A percentile compares a stretch with the other conserved stretches of the same genome.
phyloP scores from a whole-genome alignment of 2,888 invertebrate genomes.

The Platypus cylindrus region DNA sequence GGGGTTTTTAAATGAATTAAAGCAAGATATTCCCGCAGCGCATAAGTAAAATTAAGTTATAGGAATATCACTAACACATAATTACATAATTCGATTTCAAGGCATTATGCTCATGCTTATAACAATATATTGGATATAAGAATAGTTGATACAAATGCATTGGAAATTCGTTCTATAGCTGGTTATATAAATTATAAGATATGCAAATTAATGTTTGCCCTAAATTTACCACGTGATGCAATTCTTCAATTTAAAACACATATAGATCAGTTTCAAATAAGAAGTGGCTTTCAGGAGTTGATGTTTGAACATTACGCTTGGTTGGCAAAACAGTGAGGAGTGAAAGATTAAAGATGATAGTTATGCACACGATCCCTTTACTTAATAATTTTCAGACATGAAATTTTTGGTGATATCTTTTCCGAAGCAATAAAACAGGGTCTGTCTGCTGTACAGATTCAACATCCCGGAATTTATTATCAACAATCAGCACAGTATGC shows the following conservation, averaged over 20 bases:
- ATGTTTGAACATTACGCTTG: constrained; percentile 92
- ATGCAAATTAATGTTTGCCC: constrained; percentile 77
- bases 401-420: constrained; percentile 87
- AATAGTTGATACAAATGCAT: constrained; percentile 77
- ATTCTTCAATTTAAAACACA: constrained; percentile 89
- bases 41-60: constrained; percentile 45
- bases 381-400: constrained; percentile 35
- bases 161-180: constrained; percentile 90
- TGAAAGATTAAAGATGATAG: constrained; percentile 15
- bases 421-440: constrained; percentile 89
- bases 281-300: constrained; percentile 70
- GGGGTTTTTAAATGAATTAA: constrained; percentile 87
- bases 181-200: constrained; percentile 94
- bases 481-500: constrained; percentile 89
- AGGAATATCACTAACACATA: background rate
- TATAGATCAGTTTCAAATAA: constrained; percentile 74
- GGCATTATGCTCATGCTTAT: constrained; percentile 80
- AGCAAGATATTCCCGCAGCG: constrained; percentile 77
- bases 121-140: constrained; percentile 79
- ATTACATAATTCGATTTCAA: constrained; percentile 27
- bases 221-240: constrained; percentile 85
- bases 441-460: constrained; percentile 84
- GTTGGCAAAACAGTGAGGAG: constrained; percentile 87
- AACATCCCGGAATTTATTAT: constrained; percentile 95
- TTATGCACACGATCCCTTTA: constrained; percentile 1